phyloP scores from a whole-genome alignment of 2,888 invertebrate genomes.

The Drosophila parthenogenetica region DNA sequence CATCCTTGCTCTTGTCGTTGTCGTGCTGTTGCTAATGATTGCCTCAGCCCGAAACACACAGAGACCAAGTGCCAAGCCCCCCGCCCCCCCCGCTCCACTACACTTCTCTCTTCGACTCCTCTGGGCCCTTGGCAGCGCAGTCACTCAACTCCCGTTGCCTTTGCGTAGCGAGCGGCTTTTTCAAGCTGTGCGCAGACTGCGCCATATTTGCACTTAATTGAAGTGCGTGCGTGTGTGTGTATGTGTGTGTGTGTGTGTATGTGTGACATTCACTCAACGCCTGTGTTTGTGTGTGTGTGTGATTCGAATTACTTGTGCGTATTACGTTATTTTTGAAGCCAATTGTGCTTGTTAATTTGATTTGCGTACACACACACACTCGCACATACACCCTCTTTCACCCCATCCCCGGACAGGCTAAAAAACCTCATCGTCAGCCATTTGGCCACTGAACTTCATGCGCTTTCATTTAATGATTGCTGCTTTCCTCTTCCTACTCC shows the following conservation, averaged over 20 bases:
- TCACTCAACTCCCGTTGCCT: conserved; percentile 52
- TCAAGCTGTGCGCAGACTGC: conserved; percentile 74
- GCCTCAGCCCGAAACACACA: conserved; percentile 54
- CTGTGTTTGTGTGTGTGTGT: conserved; percentile 31
- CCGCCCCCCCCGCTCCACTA: neutral
- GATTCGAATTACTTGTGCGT: conserved; percentile 66
- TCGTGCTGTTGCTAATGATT: conserved; percentile 78
- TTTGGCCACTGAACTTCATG: conserved; percentile 54
- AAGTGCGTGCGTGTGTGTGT: conserved; percentile 60
- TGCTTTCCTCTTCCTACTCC: neutral
- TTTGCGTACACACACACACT: conserved; percentile 59
- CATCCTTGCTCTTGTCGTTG: conserved; percentile 47
- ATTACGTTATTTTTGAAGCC: conserved; percentile 61
- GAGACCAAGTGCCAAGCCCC: conserved; percentile 7
- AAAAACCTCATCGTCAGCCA: conserved; percentile 56
- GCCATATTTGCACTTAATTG: conserved; percentile 82
- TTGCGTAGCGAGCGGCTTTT: conserved; percentile 38
- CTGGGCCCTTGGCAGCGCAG: conserved; percentile 14
- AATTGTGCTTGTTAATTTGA: conserved; percentile 82
- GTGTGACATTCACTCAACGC: conserved; percentile 25
- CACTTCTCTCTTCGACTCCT: neutral
- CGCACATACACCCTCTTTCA: conserved; percentile 9
- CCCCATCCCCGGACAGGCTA: conserved; percentile 6
- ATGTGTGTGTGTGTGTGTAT: conserved; percentile 31
- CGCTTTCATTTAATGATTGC: conserved; percentile 48